Evolutionary conservation across 2,797 vertebrate species (phyloP).

Genomic region (Xyrichtys novacula): DNA sequence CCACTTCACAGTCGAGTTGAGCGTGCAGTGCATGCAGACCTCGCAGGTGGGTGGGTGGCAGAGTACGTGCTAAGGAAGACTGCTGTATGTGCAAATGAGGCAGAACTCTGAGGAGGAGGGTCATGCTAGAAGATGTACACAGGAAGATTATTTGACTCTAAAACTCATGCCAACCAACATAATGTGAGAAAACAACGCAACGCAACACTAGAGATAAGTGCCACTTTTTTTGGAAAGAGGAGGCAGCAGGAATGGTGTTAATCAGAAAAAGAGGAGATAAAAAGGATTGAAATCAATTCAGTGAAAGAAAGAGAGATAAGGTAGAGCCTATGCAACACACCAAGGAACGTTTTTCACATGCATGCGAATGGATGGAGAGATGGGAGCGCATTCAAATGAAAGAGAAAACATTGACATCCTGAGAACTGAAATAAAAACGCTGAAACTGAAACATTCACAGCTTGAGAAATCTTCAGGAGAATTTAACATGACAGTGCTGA

Average conservation of each 20-base stretch:
- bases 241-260: constrained; percentile 83
- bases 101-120: constrained; percentile 95
- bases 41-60: constrained; percentile 80
- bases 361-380: constrained; percentile 75
- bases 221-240: constrained; percentile 93
- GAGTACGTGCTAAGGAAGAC: constrained; percentile 81
- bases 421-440: constrained; percentile 36
- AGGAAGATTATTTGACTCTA: constrained; percentile 99
- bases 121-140: constrained; percentile 99
- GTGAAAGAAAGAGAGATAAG: constrained; percentile 79
- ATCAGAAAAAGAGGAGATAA: constrained; percentile 80
- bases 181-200: constrained; percentile 99
- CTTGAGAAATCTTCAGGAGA: constrained; percentile 50
- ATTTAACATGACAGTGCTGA: constrained; percentile 62
- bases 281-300: constrained; percentile 72
- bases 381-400: constrained; percentile 65
- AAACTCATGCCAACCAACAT: constrained; percentile 99
- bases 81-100: constrained; percentile 91
- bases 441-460: constrained; percentile 67
- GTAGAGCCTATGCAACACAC: constrained; percentile 73
- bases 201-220: constrained; percentile 98
- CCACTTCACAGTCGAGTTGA: constrained; percentile 87
- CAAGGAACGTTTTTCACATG: constrained; percentile 50
- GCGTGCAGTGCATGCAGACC: constrained; percentile 89
- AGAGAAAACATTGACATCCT: constrained; percentile 58